phyloP scores from a whole-genome alignment of 2,113 vertebrate genomes.

The Aepyceros melampus region DNA sequence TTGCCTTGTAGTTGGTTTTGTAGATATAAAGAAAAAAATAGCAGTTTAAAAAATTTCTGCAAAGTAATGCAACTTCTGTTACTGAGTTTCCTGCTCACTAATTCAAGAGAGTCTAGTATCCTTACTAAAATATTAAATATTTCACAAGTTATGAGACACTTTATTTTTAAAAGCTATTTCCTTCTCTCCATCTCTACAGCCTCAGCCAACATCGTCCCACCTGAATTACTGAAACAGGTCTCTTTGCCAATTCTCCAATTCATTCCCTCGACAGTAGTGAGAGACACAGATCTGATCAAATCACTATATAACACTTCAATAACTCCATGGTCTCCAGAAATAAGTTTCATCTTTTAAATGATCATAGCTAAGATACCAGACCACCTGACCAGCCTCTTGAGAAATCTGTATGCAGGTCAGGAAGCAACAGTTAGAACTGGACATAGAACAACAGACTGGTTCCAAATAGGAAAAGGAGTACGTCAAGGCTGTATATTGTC shows the following conservation, averaged over 20 bases:
- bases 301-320: neutral
- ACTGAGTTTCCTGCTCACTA: neutral
- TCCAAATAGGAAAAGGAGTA: too few relatives aligned
- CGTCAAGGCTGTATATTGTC: too few relatives aligned
- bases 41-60: neutral
- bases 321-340: neutral
- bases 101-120: neutral
- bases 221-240: neutral
- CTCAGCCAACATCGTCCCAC: neutral
- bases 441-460: too few relatives aligned
- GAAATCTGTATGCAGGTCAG: too few relatives aligned
- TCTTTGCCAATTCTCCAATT: neutral
- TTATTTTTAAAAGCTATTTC: neutral
- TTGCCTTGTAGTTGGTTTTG: neutral
- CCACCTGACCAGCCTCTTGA: too few relatives aligned
- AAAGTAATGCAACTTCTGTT: neutral
- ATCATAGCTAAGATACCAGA: neutral
- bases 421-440: too few relatives aligned
- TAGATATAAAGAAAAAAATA: neutral
- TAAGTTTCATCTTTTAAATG: neutral
- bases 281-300: neutral
- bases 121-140: neutral
- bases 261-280: neutral
- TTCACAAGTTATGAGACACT: neutral
- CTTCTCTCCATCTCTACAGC: neutral